A percentile compares a stretch with the other conserved stretches of the same genome.
Evolutionary conservation across 2,888 invertebrate species (phyloP).

Genomic region (Oligia strigilis): DNA sequence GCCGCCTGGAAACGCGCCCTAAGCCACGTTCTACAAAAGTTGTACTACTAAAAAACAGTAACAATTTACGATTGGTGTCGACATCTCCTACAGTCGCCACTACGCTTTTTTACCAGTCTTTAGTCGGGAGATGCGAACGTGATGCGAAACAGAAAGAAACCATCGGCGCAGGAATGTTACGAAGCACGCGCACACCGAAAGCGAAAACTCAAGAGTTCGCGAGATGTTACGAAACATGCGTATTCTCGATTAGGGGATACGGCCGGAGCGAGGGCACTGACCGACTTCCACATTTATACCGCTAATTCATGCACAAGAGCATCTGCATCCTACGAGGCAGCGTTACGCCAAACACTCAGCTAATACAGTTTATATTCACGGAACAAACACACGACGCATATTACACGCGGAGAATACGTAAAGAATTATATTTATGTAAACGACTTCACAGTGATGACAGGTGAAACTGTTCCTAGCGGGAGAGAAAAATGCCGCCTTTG

Average conservation of each 20-base stretch:
- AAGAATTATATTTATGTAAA: constrained; percentile 86
- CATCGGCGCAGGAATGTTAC: constrained; percentile 75
- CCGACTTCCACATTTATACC: constrained; percentile 89
- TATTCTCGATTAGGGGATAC: constrained; percentile 86
- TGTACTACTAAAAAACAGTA: constrained; percentile 73
- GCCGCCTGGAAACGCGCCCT: constrained; percentile 68
- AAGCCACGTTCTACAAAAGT: constrained; percentile 66
- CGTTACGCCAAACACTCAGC: constrained; percentile 76
- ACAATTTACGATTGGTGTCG: constrained; percentile 81
- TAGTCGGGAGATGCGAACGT: constrained; percentile 71
- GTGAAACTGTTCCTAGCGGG: constrained; percentile 84
- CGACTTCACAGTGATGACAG: constrained; percentile 82
- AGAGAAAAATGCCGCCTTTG: constrained; percentile 80
- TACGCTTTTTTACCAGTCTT: constrained; percentile 59
- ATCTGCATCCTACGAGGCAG: constrained; percentile 82
- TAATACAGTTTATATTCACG: constrained; percentile 85
- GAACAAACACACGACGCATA: constrained; percentile 75
- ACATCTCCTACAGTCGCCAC: constrained; percentile 75
- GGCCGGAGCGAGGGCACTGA: constrained; percentile 85
- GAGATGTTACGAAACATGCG: constrained; percentile 85
- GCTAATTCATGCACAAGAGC: constrained; percentile 87
- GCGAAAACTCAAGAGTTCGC: constrained; percentile 83
- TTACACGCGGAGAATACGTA: constrained; percentile 84
- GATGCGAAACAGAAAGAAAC: constrained; percentile 78
- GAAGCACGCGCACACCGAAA: constrained; percentile 79